phyloP scores from a whole-genome alignment of 2,888 invertebrate genomes.

The Arctia plantaginis region DNA sequence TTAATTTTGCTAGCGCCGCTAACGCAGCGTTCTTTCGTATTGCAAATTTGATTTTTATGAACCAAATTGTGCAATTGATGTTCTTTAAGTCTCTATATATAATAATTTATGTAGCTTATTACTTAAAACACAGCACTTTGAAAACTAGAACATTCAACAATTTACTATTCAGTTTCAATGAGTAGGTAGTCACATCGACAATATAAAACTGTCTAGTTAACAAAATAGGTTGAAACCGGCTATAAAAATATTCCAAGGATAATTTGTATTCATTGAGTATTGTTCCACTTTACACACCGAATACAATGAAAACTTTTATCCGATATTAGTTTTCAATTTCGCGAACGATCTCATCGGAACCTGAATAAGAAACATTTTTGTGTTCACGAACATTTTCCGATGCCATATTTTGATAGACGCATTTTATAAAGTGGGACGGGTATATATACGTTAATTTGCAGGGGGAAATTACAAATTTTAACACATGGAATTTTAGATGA shows the following conservation, averaged over 20 bases:
- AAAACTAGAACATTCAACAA: too few species aligned
- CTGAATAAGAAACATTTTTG: constrained; percentile 46
- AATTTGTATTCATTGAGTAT: constrained; percentile 56
- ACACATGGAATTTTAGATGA: constrained; percentile 8
- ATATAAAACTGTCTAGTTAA: constrained; percentile 7
- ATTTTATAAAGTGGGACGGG: constrained; percentile 9
- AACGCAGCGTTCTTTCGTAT: background rate
- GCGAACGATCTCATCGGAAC: constrained; percentile 50
- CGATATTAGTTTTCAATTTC: constrained; percentile 71
- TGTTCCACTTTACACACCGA: constrained; percentile 50
- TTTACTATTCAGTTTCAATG: too few species aligned
- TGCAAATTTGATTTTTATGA: background rate
- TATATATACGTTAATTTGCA: constrained; percentile 9
- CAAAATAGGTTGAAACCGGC: constrained; percentile 20
- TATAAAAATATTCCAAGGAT: constrained; percentile 33
- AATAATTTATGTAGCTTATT: too few species aligned
- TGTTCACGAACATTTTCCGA: constrained; percentile 24
- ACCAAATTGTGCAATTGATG: background rate
- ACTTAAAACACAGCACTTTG: too few species aligned
- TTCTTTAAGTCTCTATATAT: too few species aligned
- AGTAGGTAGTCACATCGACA: constrained; percentile 1
- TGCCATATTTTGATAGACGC: constrained; percentile 7
- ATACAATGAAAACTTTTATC: constrained; percentile 65
- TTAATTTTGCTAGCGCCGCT: background rate
- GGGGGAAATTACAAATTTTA: constrained; percentile 4